Evolutionary conservation across 2,888 invertebrate species (phyloP).

Genomic region (Mongoloraphidia duomilia): DNA sequence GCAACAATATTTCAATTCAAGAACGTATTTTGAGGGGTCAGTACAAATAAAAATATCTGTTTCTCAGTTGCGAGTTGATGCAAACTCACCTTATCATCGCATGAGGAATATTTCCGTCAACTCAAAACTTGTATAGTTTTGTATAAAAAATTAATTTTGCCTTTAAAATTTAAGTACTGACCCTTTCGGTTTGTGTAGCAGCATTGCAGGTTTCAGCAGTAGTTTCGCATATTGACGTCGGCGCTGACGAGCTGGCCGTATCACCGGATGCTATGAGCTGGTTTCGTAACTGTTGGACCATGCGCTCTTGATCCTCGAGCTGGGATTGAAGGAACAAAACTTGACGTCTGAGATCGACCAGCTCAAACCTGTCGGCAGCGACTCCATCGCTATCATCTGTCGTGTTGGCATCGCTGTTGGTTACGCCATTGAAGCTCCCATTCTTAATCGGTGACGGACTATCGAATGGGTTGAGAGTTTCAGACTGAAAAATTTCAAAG

Average conservation of each 20-base stretch:
- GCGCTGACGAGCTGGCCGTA: constrained; percentile 29
- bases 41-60: too few species aligned
- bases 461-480: constrained; percentile 81
- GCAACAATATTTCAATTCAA: too few species aligned
- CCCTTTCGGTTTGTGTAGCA: constrained; percentile 79
- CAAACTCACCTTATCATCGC: too few species aligned
- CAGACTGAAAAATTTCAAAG: constrained; percentile 38
- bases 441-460: constrained; percentile 36
- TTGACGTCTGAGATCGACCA: constrained; percentile 68
- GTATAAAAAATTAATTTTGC: neutral
- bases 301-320: constrained; percentile 72
- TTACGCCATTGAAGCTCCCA: constrained; percentile 48
- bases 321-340: constrained; percentile 75
- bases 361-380: constrained; percentile 38
- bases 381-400: constrained; percentile 36
- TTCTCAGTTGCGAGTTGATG: too few species aligned
- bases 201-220: constrained; percentile 55
- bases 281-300: constrained; percentile 65
- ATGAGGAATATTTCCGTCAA: too few species aligned
- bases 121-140: neutral
- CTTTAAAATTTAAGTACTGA: constrained; percentile 25
- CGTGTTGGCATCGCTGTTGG: constrained; percentile 35
- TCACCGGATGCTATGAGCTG: constrained; percentile 43
- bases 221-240: constrained; percentile 26
- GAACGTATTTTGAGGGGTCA: too few species aligned